Conservation (phyloP, 2,888 invertebrate species). For the Laothoe populi region DNA sequence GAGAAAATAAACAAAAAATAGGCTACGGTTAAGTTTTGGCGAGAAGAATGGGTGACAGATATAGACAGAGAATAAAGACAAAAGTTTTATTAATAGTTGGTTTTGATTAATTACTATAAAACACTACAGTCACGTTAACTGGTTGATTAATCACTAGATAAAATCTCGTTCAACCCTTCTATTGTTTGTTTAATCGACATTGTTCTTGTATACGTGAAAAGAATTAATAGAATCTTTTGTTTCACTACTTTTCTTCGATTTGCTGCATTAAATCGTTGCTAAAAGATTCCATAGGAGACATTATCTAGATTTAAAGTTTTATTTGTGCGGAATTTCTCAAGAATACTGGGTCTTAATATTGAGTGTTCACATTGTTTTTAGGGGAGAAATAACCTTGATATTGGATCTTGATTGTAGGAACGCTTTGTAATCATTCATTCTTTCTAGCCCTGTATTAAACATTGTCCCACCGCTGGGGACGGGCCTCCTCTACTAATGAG, state of each 20-base stretch:
- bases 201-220: slow-evolving; percentile 24
- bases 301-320: neutral
- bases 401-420: neutral
- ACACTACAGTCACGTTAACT: neutral
- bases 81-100: neutral
- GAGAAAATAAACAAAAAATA: no score
- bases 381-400: neutral
- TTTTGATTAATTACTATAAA: no score
- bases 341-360: neutral
- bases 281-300: slow-evolving; percentile 1
- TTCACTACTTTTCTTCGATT: slow-evolving; percentile 1
- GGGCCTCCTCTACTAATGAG: no score
- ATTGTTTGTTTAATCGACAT: slow-evolving; percentile 36
- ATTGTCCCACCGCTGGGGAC: no score
- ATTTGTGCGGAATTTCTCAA: neutral
- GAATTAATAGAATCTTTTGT: slow-evolving; percentile 20
- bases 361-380: slow-evolving; percentile 9
- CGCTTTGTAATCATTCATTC: neutral
- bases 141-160: neutral
- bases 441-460: no score
- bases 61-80: no score
- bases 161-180: slow-evolving; percentile 24
- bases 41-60: no score
- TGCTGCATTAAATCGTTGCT: slow-evolving; percentile 7
- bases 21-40: no score